Evolutionary conservation across 2,888 invertebrate genomes (phyloP).

Genomic region (Encarsia formosa): DNA sequence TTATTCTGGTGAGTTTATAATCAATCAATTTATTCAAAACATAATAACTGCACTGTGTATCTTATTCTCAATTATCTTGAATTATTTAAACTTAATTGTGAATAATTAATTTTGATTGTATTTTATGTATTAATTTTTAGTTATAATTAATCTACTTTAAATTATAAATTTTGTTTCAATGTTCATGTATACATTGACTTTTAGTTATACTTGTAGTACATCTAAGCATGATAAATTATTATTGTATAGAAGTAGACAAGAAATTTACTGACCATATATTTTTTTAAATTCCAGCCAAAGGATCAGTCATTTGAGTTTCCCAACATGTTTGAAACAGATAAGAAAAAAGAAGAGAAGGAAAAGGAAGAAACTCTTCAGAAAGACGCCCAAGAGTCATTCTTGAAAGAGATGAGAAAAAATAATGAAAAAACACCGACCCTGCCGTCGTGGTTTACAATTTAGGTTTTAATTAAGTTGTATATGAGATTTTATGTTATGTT

Average conservation of each 20-base stretch:
- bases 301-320: slow-evolving; percentile 73
- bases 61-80: not conserved
- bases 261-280: too few species aligned
- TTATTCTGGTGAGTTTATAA: slow-evolving; percentile 63
- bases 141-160: too few species aligned
- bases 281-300: slow-evolving; percentile 69
- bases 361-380: slow-evolving; percentile 61
- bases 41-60: not conserved
- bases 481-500: too few species aligned
- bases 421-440: slow-evolving; percentile 69
- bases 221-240: too few species aligned
- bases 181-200: slow-evolving; percentile 24
- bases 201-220: too few species aligned
- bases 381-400: slow-evolving; percentile 60
- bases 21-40: too few species aligned
- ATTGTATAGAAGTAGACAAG: too few species aligned
- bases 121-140: too few species aligned
- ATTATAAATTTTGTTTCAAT: not conserved
- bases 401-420: slow-evolving; percentile 56
- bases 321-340: slow-evolving; percentile 60
- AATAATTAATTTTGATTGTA: not conserved
- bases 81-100: too few species aligned
- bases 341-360: slow-evolving; percentile 52
- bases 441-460: slow-evolving; percentile 71
- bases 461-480: slow-evolving; percentile 14